Evolutionary conservation across 2,113 vertebrate genomes (phyloP), one percentile per base, ranked within the genome.

Genomic region (Coreoperca whiteheadi): DNA sequence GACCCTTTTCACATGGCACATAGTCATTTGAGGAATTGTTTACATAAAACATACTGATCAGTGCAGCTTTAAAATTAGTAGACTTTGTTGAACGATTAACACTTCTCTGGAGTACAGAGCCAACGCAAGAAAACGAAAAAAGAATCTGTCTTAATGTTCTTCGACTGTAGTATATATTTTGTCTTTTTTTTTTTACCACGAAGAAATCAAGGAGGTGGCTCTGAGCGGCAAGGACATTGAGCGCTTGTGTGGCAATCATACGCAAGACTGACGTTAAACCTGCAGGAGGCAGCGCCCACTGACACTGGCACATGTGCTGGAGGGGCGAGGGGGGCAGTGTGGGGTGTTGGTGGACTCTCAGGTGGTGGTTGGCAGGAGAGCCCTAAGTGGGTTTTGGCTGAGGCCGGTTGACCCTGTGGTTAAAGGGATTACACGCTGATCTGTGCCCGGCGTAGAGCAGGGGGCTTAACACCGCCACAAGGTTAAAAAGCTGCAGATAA

Each of bases 381-480:
- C 30, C 69, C 71, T 53, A 28, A 81, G 81, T 83, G 70, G 74
- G 80, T 60, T 86, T 79, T 85, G 86, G 86, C 81, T 48, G 56
- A 83, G 79, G 48, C 59, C 46, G 5, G 50, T 54, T 77, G 63
- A 76, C 53, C 65, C 76, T n/a, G 46, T 74, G 78, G 79, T 83
- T 88, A 89, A 89, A 79, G 61, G 85, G 90, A 92, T 94, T 90
- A 91, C 70, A 79, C 15, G 59, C 73, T 90, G 89, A 92, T 86
- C 79, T 87, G 50, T 56, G 59, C 30, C 80, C 79, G 74, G 88
- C 70, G 21, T 23, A 46, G 66, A 77, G 82, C 65, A 77, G 46
- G 79, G 81, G 75, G 71, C 64, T 87, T 89, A 88, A 87, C 81
- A 32, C 43, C 8, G 56, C 65, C 71, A 75, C 71, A 48, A 84